phyloP scores from a whole-genome alignment of 2,113 vertebrate species.

The Coryphaenoides rupestris region DNA sequence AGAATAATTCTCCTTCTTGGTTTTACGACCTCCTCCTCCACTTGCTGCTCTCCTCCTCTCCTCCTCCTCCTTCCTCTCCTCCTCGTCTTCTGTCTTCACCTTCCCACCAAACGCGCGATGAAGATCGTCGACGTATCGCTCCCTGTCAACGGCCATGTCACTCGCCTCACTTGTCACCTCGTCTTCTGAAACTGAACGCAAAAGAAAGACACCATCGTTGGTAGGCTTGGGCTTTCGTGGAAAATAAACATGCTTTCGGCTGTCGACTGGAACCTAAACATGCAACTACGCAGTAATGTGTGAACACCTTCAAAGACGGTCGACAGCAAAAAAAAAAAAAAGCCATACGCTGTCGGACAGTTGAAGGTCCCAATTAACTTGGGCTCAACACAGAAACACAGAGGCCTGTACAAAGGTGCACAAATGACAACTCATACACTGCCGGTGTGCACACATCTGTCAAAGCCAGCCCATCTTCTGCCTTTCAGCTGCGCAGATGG shows the following conservation, averaged over 20 bases:
- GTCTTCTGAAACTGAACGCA: conserved; percentile 76
- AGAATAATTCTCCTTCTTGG: conserved; percentile 56
- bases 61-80: not conserved
- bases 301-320: conserved; percentile 39
- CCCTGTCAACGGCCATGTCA: conserved; percentile 78
- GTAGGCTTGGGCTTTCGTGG: conserved; percentile 8
- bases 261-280: conserved; percentile 37
- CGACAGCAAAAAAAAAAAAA: conserved; percentile 46
- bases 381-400: conserved; percentile 55
- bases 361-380: conserved; percentile 66
- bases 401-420: conserved; percentile 32
- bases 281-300: conserved; percentile 39
- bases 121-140: conserved; percentile 80
- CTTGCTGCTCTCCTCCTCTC: too few relatives aligned
- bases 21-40: not conserved
- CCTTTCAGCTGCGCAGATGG: conserved; percentile 68
- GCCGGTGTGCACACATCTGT: conserved; percentile 38
- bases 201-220: conserved; percentile 19
- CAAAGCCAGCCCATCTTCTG: conserved; percentile 43
- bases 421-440: conserved; percentile 2
- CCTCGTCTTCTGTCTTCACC: conserved; percentile 44
- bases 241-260: not conserved
- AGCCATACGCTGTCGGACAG: conserved; percentile 66
- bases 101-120: conserved; percentile 72
- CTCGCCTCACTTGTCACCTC: conserved; percentile 79